Evolutionary conservation across 1,140 invertebrate genomes (phyloP).

Genomic region (Apis florea): DNA sequence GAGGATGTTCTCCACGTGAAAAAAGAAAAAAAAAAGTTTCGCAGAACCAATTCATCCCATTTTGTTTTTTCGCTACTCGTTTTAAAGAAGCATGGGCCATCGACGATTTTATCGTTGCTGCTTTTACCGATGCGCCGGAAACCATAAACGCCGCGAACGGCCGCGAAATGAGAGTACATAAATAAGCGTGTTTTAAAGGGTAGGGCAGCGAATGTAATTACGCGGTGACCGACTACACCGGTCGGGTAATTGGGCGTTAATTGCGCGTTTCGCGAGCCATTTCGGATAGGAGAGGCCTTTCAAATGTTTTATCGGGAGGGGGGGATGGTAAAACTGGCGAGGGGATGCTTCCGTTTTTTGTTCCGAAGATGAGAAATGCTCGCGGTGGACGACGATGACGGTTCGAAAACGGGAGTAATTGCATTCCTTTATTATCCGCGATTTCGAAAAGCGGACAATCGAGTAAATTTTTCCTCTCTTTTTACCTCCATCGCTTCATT

Average conservation of each 20-base stretch:
- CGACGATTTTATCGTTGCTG: background rate
- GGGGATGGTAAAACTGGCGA: no score
- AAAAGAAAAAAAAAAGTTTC: no score
- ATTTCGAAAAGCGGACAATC: slow-evolving; percentile 12
- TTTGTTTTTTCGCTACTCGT: no score
- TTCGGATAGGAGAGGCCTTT: background rate
- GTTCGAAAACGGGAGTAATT: slow-evolving; percentile 25
- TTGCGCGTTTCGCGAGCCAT: slow-evolving; percentile 11
- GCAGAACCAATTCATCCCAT: no score
- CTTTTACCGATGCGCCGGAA: background rate
- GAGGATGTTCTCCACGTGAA: no score
- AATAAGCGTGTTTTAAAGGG: slow-evolving; percentile 17
- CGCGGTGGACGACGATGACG: background rate
- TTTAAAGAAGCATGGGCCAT: background rate
- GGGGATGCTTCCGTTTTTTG: slow-evolving; percentile 3
- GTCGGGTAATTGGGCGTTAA: slow-evolving; percentile 21
- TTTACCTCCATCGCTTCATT: slow-evolving; percentile 17
- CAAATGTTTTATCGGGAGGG: slow-evolving; percentile 17
- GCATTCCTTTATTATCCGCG: slow-evolving; percentile 2
- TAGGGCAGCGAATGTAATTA: slow-evolving; percentile 4
- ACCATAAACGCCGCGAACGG: no score
- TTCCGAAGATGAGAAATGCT: background rate
- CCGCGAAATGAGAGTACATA: background rate
- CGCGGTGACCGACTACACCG: background rate
- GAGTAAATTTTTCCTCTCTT: slow-evolving; percentile 14